These are phyloP conservation scores for Oreotragus oreotragus DNA, from an alignment of 2,113 vertebrate species.

Conservation along the genomic window DNA sequence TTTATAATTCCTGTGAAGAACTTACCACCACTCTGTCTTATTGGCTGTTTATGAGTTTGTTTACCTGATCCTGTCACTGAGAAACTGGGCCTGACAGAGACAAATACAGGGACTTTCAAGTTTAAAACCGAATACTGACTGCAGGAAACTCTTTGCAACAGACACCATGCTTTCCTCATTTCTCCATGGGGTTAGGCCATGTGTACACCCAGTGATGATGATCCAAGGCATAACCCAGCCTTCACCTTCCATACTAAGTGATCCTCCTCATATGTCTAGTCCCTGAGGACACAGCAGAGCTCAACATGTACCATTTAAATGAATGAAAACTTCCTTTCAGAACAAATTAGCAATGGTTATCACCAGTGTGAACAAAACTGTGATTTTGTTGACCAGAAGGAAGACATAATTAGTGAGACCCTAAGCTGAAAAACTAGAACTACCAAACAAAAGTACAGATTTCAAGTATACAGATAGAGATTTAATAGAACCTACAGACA, in stretches of 20 bases:
- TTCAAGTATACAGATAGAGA: background rate
- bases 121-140: background rate
- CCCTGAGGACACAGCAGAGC: background rate
- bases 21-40: background rate
- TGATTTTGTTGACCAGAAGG: background rate
- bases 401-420: background rate
- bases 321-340: background rate
- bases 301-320: background rate
- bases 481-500: background rate
- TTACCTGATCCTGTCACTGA: background rate
- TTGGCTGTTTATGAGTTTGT: background rate
- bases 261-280: background rate
- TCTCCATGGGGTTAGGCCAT: background rate
- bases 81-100: background rate
- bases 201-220: background rate
- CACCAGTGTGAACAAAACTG: background rate
- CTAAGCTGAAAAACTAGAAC: background rate
- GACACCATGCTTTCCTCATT: background rate
- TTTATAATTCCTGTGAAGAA: background rate
- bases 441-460: background rate
- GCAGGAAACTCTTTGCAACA: background rate
- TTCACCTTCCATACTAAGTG: background rate
- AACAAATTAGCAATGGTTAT: background rate
- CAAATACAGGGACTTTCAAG: fast-evolving
- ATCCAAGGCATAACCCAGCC: background rate